phyloP scores from a whole-genome alignment of 2,113 vertebrate genomes.

The Hippolais icterina region DNA sequence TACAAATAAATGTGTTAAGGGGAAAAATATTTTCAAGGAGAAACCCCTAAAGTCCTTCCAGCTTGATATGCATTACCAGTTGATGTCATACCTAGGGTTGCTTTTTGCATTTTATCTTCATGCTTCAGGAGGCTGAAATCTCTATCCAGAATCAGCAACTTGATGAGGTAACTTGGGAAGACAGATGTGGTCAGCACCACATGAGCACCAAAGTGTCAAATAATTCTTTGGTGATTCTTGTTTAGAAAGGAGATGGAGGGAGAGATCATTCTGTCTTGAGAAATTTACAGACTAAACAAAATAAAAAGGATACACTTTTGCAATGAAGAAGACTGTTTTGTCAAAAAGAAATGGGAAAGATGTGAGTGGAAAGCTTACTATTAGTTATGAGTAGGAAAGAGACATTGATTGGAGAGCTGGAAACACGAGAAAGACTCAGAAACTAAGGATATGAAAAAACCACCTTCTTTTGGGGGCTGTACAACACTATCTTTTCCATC shows the following conservation, averaged over 20 bases:
- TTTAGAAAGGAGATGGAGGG: not conserved
- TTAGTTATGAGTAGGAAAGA: not conserved
- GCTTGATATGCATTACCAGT: not conserved
- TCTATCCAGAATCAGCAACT: not conserved
- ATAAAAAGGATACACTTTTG: not conserved
- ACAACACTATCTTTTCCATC: not conserved
- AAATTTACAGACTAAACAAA: not conserved
- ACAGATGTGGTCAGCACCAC: not conserved
- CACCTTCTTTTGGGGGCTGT: not conserved
- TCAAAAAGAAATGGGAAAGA: not conserved
- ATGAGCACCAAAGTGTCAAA: not conserved
- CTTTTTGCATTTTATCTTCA: constrained; percentile 18
- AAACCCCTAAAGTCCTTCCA: constrained; percentile 14
- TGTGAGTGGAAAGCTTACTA: not conserved
- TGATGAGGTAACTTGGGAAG: not conserved
- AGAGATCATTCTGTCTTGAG: not conserved
- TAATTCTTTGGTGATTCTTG: not conserved
- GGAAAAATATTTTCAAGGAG: constrained; percentile 25
- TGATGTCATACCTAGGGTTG: not conserved
- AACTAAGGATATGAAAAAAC: not conserved
- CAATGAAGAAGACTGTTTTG: not conserved
- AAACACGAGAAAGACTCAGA: not conserved
- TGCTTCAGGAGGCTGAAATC: constrained; percentile 1
- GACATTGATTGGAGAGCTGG: not conserved
- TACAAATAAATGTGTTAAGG: not conserved